These are phyloP conservation scores for Nemotelus nigrinus DNA, from an alignment of 2,888 invertebrate species.

Conservation along the genomic window DNA sequence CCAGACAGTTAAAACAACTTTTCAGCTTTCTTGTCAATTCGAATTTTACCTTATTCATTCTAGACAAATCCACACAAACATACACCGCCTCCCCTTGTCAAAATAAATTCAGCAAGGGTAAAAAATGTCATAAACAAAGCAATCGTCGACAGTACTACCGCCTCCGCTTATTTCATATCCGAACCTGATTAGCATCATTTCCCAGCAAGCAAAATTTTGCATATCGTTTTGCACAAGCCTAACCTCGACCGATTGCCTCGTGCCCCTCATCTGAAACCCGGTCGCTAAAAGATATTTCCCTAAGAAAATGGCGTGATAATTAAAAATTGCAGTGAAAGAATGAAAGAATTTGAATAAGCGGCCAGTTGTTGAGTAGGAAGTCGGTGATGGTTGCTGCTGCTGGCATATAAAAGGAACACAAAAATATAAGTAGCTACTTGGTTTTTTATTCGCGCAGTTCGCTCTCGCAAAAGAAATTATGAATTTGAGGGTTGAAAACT, in stretches of 20 bases:
- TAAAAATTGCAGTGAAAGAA: not conserved
- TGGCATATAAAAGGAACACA: constrained; percentile 2
- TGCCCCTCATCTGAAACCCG: not conserved
- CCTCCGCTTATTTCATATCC: constrained; percentile 19
- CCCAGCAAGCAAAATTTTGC: constrained; percentile 8
- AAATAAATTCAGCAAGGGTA: constrained; percentile 27
- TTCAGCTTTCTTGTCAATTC: too few species aligned
- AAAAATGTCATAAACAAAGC: constrained; percentile 35
- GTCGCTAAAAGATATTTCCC: not conserved
- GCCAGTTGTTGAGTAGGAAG: not conserved
- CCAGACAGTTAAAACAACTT: too few species aligned
- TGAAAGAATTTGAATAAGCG: not conserved
- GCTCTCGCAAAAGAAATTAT: too few species aligned
- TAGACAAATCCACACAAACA: too few species aligned
- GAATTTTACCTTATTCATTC: too few species aligned
- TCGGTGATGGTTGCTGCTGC: too few species aligned
- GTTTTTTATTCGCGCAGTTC: not conserved
- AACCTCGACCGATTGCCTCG: too few species aligned
- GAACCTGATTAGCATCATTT: constrained; percentile 35
- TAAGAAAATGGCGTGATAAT: constrained; percentile 7
- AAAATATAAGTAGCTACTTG: constrained; percentile 10
- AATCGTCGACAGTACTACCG: not conserved
- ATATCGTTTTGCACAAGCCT: not conserved
- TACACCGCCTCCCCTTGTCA: not conserved
- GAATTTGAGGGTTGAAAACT: too few species aligned